Conservation (phyloP, 2,113 vertebrate species). For the Silurus meridionalis region DNA sequence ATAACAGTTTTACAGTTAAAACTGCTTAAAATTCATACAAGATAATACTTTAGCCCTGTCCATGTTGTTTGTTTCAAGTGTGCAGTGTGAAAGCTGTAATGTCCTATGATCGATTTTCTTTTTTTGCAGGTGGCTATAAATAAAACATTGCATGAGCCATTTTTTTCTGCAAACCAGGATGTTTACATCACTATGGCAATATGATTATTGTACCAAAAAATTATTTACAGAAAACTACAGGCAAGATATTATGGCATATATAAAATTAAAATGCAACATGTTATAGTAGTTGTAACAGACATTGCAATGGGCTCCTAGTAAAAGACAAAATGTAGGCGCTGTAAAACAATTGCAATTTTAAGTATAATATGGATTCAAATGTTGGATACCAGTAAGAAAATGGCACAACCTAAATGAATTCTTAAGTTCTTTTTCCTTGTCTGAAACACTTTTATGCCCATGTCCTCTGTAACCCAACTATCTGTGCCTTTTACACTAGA, state of each 20-base stretch:
- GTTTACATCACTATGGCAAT: background rate
- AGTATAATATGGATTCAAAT: background rate
- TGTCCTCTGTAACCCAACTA: background rate
- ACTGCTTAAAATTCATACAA: background rate
- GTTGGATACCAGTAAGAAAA: background rate
- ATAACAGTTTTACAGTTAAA: background rate
- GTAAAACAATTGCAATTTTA: background rate
- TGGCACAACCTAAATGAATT: background rate
- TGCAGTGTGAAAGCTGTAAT: background rate
- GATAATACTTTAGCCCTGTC: background rate
- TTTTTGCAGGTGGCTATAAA: background rate
- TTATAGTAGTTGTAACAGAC: background rate
- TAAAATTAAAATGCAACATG: background rate
- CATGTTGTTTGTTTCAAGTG: background rate
- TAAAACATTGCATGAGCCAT: slow-evolving; percentile 5
- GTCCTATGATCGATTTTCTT: background rate
- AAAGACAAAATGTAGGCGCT: background rate
- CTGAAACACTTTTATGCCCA: background rate
- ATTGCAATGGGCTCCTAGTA: background rate
- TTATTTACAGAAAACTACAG: background rate
- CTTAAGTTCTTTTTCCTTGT: background rate
- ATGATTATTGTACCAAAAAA: background rate
- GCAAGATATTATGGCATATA: background rate
- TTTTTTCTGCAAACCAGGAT: background rate
- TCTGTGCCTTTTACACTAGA: background rate